phyloP scores from a whole-genome alignment of 2,113 vertebrate species.

The Epinephelus cyanopodus region DNA sequence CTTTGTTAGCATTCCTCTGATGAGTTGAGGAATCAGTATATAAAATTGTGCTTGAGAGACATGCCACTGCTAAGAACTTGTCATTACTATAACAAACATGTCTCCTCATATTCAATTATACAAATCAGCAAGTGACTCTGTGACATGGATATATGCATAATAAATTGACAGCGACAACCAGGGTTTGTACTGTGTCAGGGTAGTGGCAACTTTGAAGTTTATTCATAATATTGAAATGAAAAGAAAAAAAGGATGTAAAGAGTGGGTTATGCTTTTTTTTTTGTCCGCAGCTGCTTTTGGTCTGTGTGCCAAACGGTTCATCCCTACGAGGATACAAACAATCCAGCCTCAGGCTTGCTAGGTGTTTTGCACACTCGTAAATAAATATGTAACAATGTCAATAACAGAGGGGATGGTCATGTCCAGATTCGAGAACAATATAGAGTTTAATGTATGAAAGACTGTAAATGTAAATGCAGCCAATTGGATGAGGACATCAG shows the following conservation, averaged over 20 bases:
- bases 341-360: conserved; percentile 24
- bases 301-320: conserved; percentile 31
- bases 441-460: conserved; percentile 55
- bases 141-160: conserved; percentile 6
- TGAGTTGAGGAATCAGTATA: neutral
- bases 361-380: conserved; percentile 37
- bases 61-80: neutral
- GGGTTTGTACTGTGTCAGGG: conserved; percentile 44
- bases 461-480: conserved; percentile 15
- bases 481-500: conserved; percentile 9
- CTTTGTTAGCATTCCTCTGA: neutral
- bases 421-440: conserved; percentile 45
- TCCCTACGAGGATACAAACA: conserved; percentile 27
- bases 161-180: conserved; percentile 42
- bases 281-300: conserved; percentile 44
- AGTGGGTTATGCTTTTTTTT: conserved; percentile 41
- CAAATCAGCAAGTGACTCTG: neutral
- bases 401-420: conserved; percentile 38
- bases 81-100: neutral
- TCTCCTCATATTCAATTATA: neutral
- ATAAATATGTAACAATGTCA: conserved; percentile 34
- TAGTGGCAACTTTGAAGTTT: conserved; percentile 77
- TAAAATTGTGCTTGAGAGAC: neutral
- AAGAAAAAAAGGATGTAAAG: conserved; percentile 44
- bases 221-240: conserved; percentile 76